These are phyloP conservation scores for Rhabdornis inornatus DNA, from an alignment of 2,113 vertebrate genomes.

Conservation along the genomic window DNA sequence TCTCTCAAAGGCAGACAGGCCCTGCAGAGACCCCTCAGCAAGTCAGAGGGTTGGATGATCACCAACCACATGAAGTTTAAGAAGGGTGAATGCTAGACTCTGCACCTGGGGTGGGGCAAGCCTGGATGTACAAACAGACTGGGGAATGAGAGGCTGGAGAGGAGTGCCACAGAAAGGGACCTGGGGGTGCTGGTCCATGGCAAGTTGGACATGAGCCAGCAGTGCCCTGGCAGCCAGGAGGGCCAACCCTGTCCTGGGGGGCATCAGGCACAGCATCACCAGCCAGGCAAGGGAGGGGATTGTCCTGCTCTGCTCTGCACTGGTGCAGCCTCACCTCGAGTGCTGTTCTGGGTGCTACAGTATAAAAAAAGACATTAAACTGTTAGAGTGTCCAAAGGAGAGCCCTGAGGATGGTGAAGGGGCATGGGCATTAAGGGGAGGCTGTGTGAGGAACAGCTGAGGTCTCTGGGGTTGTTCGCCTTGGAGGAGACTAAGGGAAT, in stretches of 20 bases:
- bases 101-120: not conserved
- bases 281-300: not conserved
- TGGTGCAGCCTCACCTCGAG: accelerated
- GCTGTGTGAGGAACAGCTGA: accelerated
- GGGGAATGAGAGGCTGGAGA: not conserved
- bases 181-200: accelerated
- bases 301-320: accelerated
- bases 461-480: not conserved
- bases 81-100: not conserved
- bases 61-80: not conserved
- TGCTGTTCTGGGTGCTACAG: not conserved
- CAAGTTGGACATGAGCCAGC: not conserved
- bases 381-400: not conserved
- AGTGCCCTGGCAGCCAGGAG: not conserved
- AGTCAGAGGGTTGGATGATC: not conserved
- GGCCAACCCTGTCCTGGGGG: not conserved
- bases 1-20: not conserved
- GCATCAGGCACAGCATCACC: not conserved
- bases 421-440: not conserved
- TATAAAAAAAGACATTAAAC: not conserved
- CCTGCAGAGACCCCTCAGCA: not conserved
- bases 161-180: not conserved
- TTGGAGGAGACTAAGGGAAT: not conserved
- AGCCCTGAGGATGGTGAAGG: not conserved
- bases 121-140: not conserved